Base-by-base conservation (phyloP, 2,113 vertebrate genomes). In the Capreolus pygargus region DNA sequence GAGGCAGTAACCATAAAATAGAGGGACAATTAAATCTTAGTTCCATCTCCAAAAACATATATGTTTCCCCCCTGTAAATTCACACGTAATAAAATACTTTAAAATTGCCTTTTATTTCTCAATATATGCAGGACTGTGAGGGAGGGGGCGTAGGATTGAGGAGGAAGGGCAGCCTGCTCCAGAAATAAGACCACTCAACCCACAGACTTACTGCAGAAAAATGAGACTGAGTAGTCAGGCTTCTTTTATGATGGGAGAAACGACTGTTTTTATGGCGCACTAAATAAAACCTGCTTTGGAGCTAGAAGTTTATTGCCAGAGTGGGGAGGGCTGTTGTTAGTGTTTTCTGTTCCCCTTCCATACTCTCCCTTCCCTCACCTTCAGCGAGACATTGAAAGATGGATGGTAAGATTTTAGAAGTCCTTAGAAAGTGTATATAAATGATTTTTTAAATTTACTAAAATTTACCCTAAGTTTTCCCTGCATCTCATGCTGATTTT, bases 231-330 rank as follows among this genome's bases (percentile, higher is more conserved):
- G 97, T 95, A 96, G 97, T 98, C 97, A 95, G 98, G 97, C 95
- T 97, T 89, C 89, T 98, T 99, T 99, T 99, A 99, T 98, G 98
- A 98, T 97, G 97, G 98, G 98, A 98, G 98, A 99, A 99, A 99
- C 98, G 39, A 97, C 98, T 98, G 98, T 19, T 98, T 99, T 99
- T 99, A 99, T 97, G 96, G 98, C 95, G 58, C 96, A 98, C 98
- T 98, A 99, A 99, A 99, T 99, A 99, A 99, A 99, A 98, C 98
- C 98, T 98, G 93, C 97, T 98, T 98, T 97, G 9, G 79, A 98
- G 89, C 94, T 97, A 39, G 76, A 97, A 94, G 91, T 98, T 98
- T 98, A 98, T 98, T 98, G 98, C 97, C 97, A 96, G 98, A 98
- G 94, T 93, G 89, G 93, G 94, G 95, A 98, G 98, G 98, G 96